Evolutionary conservation across 2,888 invertebrate genomes (phyloP), one percentile per base, ranked within the genome.

Genomic region (Micoletzkya japonica): DNA sequence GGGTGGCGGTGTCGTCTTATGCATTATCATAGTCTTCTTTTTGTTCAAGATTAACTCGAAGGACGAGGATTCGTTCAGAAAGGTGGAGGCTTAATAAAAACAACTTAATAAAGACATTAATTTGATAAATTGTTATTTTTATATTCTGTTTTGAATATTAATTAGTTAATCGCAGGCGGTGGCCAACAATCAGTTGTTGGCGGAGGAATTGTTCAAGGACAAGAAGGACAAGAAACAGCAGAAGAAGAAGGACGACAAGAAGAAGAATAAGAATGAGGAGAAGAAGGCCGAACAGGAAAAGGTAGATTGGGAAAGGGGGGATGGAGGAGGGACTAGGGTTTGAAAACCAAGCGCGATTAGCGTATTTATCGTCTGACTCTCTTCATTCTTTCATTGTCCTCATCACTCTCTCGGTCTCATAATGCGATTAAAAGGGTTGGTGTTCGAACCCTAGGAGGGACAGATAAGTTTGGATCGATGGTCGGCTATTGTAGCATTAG

Each of bases 61-160:
- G 52, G 64, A 64, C 14, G 64, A 64, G 64, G 64, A 64, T 52
- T 52, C 50, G 26, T 64, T 64, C 37, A 52, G 34, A 37, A 64
- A 64, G 64, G 64, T 64, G 32, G 1, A 26, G 10, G 28, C 7
- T 17, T 10, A 52, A 20, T 26, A 26, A 20, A 20, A 52, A n/a
- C 28, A 52, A n/a, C 10, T 24, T 52, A 26, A 52, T 2, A 44
- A 44, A 44, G 44, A 14, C 44, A 20, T 44, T 10, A 44, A 44
- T 44, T 44, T 44, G 20, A 44, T 10, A 44, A 44, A 14, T 44
- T 44, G 44, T 14, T 10, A 44, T 44, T 44, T 20, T 20, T 44
- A 44, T 14, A 44, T 14, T 14, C 52, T 4, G n/a, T 14, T 7
- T n/a, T 52, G 24, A 56, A 7, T 56, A 56, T 56, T 24, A 30